Percentiles rank a stretch among this genome's conserved stretches.
Evolutionary conservation across 2,888 invertebrate genomes (phyloP).

Genomic region (Drosophila recens): DNA sequence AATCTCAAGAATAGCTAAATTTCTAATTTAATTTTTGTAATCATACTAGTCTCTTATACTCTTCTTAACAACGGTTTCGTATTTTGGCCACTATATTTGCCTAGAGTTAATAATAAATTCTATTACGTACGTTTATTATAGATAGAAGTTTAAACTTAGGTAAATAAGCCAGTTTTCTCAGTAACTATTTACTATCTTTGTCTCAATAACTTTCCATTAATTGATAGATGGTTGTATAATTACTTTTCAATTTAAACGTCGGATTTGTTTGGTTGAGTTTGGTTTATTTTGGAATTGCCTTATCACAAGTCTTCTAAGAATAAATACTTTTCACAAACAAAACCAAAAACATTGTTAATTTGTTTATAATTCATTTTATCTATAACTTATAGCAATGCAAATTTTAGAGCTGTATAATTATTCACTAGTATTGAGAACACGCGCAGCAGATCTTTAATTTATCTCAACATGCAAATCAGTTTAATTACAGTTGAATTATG

Average conservation of each 20-base stretch:
- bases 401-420: not conserved
- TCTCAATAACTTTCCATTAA: not conserved
- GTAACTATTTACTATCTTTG: not conserved
- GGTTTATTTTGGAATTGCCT: not conserved
- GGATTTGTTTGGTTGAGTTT: not conserved
- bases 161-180: not conserved
- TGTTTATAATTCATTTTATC: not conserved
- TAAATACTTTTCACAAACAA: not conserved
- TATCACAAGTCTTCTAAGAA: constrained; percentile 4
- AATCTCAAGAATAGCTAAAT: too few relatives aligned
- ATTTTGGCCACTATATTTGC: too few relatives aligned
- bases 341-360: constrained; percentile 5
- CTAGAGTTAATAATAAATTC: too few relatives aligned
- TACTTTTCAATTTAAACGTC: not conserved
- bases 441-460: constrained; percentile 20
- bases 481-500: constrained; percentile 47
- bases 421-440: not conserved
- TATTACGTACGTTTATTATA: too few relatives aligned
- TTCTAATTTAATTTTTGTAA: too few relatives aligned
- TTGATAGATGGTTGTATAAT: not conserved
- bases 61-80: too few relatives aligned
- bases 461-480: constrained; percentile 44
- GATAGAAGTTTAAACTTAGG: too few relatives aligned
- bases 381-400: constrained; percentile 1
- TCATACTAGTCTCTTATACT: too few relatives aligned